Base-by-base conservation (phyloP, 2,797 vertebrate genomes). In the Aselliscus stoliczkanus region DNA sequence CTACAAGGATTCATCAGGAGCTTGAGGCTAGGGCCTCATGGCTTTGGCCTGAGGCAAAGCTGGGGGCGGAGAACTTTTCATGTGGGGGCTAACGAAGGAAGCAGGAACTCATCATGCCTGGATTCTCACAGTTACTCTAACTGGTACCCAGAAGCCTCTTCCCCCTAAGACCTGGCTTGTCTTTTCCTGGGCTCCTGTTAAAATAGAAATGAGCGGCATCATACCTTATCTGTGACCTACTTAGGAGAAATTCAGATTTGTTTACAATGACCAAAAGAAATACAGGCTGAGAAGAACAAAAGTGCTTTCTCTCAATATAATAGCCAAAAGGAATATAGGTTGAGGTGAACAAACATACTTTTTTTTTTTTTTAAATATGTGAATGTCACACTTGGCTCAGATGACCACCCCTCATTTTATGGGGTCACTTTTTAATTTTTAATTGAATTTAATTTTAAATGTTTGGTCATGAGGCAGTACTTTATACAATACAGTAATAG, bases 41-140 rank as follows among this genome's bases (percentile, higher is more conserved):
- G 97, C 98, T 98, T 97, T 98, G 97, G 98, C 98, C 98, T 98
- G 97, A 98, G 98, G 98, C 98, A 98, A 98, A 97, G 97, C 98
- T 98, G 64, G 96, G 91, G 97, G 98, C 98, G 88, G 98, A 98
- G 97, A 98, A 97, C 97, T 98, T 98, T 98, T 98, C 97, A 94
- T 84, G 98, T 97, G 93, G 87, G 77, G 93, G 95, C 97, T 98
- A 97, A 4, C 11, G 95, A 98, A 97, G 77, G 98, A 96, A 98
- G 96, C 39, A 86, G 76, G 54, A 87, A 54, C 94, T 97, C 97
- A 95, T 97, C 95, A 96, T 25, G 73, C 83, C 88, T 96, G 31
- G 90, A 94, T 94, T 87, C 94, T 69, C 93, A 90, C 67, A 69
- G 90, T 96, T 97, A 82, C 93, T 97, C 90, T 88, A 86, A 97